These are phyloP conservation scores for Idaea biselata DNA, from an alignment of 2,888 invertebrate genomes.

Conservation along the genomic window DNA sequence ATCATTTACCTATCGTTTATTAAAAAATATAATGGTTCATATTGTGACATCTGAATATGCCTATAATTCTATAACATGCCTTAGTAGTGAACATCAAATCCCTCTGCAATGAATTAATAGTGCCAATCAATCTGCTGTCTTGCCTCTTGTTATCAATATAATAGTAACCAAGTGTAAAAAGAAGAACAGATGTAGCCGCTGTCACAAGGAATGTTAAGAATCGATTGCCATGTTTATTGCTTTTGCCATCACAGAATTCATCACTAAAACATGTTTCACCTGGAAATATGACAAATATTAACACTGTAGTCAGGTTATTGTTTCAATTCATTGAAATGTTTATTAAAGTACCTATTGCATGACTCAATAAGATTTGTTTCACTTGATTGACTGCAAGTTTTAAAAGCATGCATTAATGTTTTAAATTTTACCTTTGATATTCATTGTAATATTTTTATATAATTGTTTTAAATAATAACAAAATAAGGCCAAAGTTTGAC, in stretches of 20 bases:
- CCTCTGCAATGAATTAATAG: constrained; percentile 76
- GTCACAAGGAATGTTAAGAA: constrained; percentile 82
- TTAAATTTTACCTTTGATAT: too few relatives aligned
- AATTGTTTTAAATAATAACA: too few relatives aligned
- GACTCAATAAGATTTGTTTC: background rate
- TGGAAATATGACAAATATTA: constrained; percentile 32
- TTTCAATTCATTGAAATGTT: background rate
- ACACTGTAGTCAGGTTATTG: background rate
- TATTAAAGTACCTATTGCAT: background rate
- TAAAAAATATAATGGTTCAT: too few relatives aligned
- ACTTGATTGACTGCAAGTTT: background rate
- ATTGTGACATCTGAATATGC: too few relatives aligned
- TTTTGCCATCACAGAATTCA: constrained; percentile 66
- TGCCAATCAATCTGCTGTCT: constrained; percentile 85
- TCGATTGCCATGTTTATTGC: constrained; percentile 59
- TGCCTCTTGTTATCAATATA: constrained; percentile 87
- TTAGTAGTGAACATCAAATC: constrained; percentile 75
- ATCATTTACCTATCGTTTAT: too few relatives aligned
- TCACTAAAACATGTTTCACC: constrained; percentile 65
- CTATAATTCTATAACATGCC: constrained; percentile 47
- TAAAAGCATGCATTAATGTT: too few relatives aligned
- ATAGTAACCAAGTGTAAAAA: constrained; percentile 89
- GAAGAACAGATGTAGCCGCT: constrained; percentile 85
- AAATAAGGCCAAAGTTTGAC: background rate
- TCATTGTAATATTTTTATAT: too few relatives aligned